Base-by-base conservation (phyloP, 1,140 invertebrate genomes). In the Lepidurus packardi region DNA sequence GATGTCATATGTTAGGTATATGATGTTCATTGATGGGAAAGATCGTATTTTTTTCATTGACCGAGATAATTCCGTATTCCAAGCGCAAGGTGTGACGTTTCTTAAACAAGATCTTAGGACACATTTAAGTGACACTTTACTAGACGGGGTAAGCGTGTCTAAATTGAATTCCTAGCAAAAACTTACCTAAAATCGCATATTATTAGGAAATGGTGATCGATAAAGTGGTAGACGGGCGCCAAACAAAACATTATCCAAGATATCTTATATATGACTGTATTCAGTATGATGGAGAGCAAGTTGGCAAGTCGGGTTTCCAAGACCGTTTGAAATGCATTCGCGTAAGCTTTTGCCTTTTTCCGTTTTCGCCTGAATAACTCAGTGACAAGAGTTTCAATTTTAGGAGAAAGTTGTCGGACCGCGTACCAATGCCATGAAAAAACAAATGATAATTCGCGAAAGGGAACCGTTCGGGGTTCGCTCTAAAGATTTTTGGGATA, bases 251-350 rank as follows among this genome's bases (percentile, higher is more conserved):
- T 43, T 91, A 92, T 81, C 94, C 96, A 0, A 88, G 98, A 74
- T 98, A 95, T 85, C 89, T 99, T 53, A 94, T 96, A 8, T 99
- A 99, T 83, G 98, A 99, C 84, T 92, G 99, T 65, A 90, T 99
- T 9, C 90, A 89, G 83, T 94, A 93, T 82, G 91, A 96, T 81
- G 90, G 90, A 2, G 85, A 90, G 77, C 91, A 97, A 82, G 91
- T 98, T 8, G 91, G 91, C 2, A 90, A 92, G 81, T 87, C 88
- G 79, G 86, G 95, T 83, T 93, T 92, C 85, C 90, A 92, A 0
- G 86, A 89, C 5, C 89, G 98, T 76, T 85, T 94, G 75, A 84
- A 86, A 9, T 94, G 91, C 82, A 97, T 99, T 75, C 89, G 92
- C 79, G 82, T 82, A 81, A 82, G 76, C 78, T 80, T 25, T 16